phyloP scores from a whole-genome alignment of 2,888 invertebrate genomes.

The Pterobdella sp. region DNA sequence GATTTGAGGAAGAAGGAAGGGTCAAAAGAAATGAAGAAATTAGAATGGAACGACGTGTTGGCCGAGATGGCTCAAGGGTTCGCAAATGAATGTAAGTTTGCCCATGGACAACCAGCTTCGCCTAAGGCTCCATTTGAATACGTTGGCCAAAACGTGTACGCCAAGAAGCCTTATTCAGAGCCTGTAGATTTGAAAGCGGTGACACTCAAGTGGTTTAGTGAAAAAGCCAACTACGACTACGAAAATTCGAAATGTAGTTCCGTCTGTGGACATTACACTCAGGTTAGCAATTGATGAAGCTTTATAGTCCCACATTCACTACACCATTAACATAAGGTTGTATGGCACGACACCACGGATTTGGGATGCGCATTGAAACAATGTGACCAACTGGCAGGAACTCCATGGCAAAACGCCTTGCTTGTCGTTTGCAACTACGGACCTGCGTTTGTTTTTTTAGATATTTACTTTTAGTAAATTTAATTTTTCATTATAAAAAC shows the following conservation, averaged over 20 bases:
- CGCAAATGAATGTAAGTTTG: background rate
- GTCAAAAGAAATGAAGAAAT: background rate
- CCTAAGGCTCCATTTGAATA: background rate
- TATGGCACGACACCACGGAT: background rate
- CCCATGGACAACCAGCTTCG: constrained; percentile 5
- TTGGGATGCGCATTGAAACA: background rate
- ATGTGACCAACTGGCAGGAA: background rate
- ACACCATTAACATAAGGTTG: background rate
- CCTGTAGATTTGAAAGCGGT: background rate
- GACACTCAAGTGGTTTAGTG: background rate
- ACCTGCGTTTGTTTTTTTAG: constrained; percentile 4
- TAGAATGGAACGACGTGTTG: background rate
- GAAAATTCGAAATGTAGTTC: background rate
- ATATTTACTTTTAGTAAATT: background rate
- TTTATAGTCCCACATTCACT: no score
- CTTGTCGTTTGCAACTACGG: constrained; percentile 8
- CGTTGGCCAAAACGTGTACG: constrained; percentile 5
- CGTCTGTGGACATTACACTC: background rate
- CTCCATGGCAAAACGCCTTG: background rate
- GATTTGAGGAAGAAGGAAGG: constrained; percentile 10
- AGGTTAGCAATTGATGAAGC: background rate
- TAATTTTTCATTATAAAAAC: background rate
- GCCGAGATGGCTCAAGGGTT: background rate
- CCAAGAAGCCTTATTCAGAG: background rate
- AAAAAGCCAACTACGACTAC: background rate